A percentile compares a stretch with the other conserved stretches of the same genome.
Evolutionary conservation across 2,888 invertebrate genomes (phyloP).

Genomic region (Allolobophora icterica): DNA sequence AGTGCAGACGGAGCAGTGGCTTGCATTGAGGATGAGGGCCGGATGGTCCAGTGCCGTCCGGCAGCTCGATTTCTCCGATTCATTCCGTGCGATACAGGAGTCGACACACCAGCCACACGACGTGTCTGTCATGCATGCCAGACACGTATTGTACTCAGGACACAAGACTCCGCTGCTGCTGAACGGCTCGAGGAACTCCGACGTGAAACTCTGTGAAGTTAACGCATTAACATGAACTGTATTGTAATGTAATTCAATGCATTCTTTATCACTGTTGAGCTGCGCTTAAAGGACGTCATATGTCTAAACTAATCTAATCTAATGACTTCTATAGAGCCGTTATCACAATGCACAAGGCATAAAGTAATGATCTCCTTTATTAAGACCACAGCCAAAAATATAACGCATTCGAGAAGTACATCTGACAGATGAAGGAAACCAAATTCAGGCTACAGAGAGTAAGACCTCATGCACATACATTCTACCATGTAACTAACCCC

Average conservation of each 20-base stretch:
- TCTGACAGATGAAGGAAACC: too few relatives aligned
- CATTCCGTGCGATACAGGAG: constrained; percentile 33
- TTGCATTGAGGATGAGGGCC: constrained; percentile 38
- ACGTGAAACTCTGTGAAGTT: constrained; percentile 51
- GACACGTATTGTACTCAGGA: constrained; percentile 77
- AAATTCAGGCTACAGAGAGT: too few relatives aligned
- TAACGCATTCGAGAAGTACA: too few relatives aligned
- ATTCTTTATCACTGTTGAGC: neutral
- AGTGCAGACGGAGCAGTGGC: constrained; percentile 84
- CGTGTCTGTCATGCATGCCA: constrained; percentile 85
- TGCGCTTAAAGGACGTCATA: too few relatives aligned
- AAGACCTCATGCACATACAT: too few relatives aligned
- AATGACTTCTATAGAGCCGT: too few relatives aligned
- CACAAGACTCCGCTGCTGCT: constrained; percentile 63
- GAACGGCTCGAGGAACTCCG: constrained; percentile 78
- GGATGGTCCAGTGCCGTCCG: neutral
- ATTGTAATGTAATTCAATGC: neutral
- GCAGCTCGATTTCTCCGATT: constrained; percentile 27
- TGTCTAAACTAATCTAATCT: too few relatives aligned
- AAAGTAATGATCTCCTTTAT: too few relatives aligned
- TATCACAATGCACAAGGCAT: too few relatives aligned
- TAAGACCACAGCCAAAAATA: too few relatives aligned
- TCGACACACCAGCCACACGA: constrained; percentile 85
- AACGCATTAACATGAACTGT: constrained; percentile 13
- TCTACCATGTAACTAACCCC: too few relatives aligned